phyloP scores from a whole-genome alignment of 2,113 vertebrate genomes.

The Toxotes chatareus region DNA sequence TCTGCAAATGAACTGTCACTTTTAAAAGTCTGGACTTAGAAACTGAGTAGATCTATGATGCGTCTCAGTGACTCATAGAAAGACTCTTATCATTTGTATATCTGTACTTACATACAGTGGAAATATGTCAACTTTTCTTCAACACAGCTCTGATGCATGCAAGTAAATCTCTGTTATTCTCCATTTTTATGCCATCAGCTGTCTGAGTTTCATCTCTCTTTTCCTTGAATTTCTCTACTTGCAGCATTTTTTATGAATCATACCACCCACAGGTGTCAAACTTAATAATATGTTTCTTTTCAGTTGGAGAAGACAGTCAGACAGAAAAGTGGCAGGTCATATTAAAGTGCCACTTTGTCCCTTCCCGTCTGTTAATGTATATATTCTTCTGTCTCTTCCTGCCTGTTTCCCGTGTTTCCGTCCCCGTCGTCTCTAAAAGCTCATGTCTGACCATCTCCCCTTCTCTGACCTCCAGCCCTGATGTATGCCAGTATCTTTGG shows the following conservation, averaged over 20 bases:
- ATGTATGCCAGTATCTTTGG: constrained; percentile 95
- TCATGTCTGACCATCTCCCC: neutral
- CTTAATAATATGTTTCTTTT: constrained; percentile 2
- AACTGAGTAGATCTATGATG: neutral
- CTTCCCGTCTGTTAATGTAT: neutral
- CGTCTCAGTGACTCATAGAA: no score
- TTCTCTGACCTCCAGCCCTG: constrained; percentile 79
- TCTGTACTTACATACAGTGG: no score
- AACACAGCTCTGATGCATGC: neutral
- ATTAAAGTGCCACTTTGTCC: neutral
- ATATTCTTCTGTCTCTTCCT: neutral
- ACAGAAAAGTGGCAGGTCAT: constrained; percentile 5
- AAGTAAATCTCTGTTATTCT: neutral
- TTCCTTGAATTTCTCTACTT: no score
- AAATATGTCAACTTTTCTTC: no score
- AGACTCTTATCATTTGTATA: no score
- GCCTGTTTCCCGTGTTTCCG: no score
- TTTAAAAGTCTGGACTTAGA: neutral
- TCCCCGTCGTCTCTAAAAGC: neutral
- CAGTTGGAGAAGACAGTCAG: neutral
- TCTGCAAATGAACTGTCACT: neutral
- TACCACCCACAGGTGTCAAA: neutral
- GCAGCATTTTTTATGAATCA: neutral
- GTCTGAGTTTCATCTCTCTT: no score
- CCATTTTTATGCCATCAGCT: no score